Evolutionary conservation across 2,113 vertebrate species (phyloP), one percentile per base, ranked within the genome.

Genomic region (Entosphenus tridentatus): DNA sequence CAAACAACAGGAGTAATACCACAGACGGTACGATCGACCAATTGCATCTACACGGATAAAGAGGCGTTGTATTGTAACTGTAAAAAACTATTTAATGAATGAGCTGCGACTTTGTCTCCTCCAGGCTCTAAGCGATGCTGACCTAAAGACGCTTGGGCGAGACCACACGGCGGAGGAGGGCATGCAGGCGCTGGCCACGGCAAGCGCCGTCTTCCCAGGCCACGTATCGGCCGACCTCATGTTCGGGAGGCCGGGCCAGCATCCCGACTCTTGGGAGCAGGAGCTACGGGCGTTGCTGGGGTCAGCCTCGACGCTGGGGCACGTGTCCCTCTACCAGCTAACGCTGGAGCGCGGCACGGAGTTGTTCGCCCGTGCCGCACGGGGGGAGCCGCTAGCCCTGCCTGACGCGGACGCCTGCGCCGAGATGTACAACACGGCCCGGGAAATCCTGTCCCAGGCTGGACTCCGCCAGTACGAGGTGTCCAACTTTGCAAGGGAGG

Each of bases 251-350:
- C 89, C 89, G 0, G 74, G 75, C 1, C 89, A 96, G 76, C 84
- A 74, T 1, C 8, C 55, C 18, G 75, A 57, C 2, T 75, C 79
- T 0, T 96, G 90, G 90, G 78, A 81, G 5, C 55, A 3, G 1
- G 77, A 80, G 72, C 72, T 96, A 73, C 76, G 73, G 55, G 75
- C 74, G 1, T 74, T 85, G n/a, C 70, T 95, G 70, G 39, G 39
- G 39, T 39, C 39, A 7, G 14, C 1, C 12, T 72, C 76, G 21
- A 91, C 87, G 2, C 88, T 93, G 0, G 76, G 91, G 71, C 92
- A 96, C 11, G 12, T 95, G 73, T 93, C 92, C 57, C 78, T 96
- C 56, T 97, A 96, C 77, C 91, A 97, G 78, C 81, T 97, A 75
- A 87, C 86, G 0, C 72, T 95, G 75, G 91, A 96, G 77, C 80